Evolutionary conservation across 2,797 vertebrate species (phyloP).

Genomic region (Hipposideros larvatus): DNA sequence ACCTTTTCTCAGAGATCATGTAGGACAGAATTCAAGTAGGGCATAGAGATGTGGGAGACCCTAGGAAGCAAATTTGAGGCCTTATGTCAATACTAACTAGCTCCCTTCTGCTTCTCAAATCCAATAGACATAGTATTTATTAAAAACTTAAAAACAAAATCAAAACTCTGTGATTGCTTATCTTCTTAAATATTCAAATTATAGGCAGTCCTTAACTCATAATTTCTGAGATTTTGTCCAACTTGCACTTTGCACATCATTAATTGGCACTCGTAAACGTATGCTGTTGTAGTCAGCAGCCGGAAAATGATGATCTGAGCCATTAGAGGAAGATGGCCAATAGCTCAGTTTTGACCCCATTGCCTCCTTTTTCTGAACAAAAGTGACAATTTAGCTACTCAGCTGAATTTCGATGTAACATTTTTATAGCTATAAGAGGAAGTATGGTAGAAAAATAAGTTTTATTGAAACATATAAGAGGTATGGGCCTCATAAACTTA

Average conservation of each 20-base stretch:
- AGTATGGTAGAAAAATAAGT: background rate
- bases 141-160: background rate
- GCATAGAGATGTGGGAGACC: background rate
- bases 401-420: slow-evolving; percentile 22
- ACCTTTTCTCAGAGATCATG: background rate
- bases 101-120: background rate
- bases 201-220: background rate
- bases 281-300: background rate
- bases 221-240: slow-evolving; percentile 27
- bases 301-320: background rate
- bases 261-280: background rate
- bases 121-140: background rate
- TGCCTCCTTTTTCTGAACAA: background rate
- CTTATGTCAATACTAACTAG: background rate
- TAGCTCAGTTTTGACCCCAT: background rate
- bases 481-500: background rate
- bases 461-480: background rate
- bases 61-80: background rate
- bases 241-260: background rate
- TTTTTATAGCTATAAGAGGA: background rate
- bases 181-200: slow-evolving; percentile 45
- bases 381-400: background rate
- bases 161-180: background rate
- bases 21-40: background rate
- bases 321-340: background rate